Percentiles rank a stretch among this genome's conserved stretches.
These are phyloP conservation scores for Diplazon laetatorius DNA, from an alignment of 2,888 invertebrate species.

Conservation along the genomic window DNA sequence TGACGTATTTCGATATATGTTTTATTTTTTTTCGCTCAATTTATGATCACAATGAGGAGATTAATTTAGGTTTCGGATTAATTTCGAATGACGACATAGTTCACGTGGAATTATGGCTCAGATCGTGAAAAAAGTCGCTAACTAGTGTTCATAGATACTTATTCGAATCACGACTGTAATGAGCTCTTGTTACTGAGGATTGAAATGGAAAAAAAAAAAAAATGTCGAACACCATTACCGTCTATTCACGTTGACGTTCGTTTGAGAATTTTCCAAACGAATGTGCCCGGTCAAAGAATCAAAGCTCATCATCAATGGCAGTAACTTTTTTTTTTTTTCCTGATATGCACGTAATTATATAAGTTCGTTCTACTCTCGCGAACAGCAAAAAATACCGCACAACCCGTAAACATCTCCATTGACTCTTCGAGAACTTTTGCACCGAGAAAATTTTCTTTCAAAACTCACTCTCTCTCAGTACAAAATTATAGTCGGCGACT, in stretches of 20 bases:
- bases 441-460: neutral
- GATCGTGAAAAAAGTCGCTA: neutral
- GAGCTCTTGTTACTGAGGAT: neutral
- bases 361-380: constrained; percentile 12
- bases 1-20: no score
- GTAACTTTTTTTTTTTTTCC: constrained; percentile 25
- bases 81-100: neutral
- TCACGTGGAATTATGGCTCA: neutral
- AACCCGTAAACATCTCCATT: neutral
- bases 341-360: constrained; percentile 27
- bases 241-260: neutral
- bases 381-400: constrained; percentile 13
- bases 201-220: neutral
- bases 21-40: no score
- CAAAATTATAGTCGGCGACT: constrained; percentile 8
- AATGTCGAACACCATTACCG: neutral
- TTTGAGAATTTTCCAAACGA: neutral
- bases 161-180: neutral
- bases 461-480: constrained; percentile 1
- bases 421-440: constrained; percentile 23
- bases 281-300: constrained; percentile 18
- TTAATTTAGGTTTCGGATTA: no score
- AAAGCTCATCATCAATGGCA: constrained; percentile 18
- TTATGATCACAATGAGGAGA: no score
- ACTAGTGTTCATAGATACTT: neutral